These are phyloP conservation scores for Diaprepes abbreviatus DNA, from an alignment of 2,888 invertebrate species.

Conservation along the genomic window DNA sequence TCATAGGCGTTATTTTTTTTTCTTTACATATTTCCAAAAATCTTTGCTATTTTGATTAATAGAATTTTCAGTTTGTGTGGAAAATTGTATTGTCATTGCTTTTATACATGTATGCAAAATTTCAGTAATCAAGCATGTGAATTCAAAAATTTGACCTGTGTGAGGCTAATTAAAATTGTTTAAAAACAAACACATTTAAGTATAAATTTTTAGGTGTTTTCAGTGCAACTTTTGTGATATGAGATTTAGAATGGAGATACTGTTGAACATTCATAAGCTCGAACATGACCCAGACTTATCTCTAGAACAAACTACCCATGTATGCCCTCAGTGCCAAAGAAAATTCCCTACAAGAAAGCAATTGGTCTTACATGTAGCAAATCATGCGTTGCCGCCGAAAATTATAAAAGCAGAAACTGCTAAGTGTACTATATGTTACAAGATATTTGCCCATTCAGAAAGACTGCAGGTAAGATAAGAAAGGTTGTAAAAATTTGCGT, in stretches of 20 bases:
- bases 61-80: too few species aligned
- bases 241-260: slow-evolving; percentile 57
- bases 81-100: too few species aligned
- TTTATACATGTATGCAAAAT: too few species aligned
- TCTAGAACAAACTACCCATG: slow-evolving; percentile 57
- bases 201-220: slow-evolving; percentile 53
- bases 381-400: slow-evolving; percentile 54
- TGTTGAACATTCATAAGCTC: slow-evolving; percentile 60
- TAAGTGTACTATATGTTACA: slow-evolving; percentile 77
- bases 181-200: too few species aligned
- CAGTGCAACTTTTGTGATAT: slow-evolving; percentile 57
- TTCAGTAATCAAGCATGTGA: too few species aligned
- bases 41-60: too few species aligned
- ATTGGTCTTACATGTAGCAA: slow-evolving; percentile 59
- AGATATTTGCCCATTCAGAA: slow-evolving; percentile 75
- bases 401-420: slow-evolving; percentile 60
- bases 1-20: too few species aligned
- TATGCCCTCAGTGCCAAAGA: slow-evolving; percentile 61
- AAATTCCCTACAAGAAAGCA: slow-evolving; percentile 60
- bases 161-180: too few species aligned
- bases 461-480: slow-evolving; percentile 70
- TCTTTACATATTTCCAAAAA: too few species aligned
- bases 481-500: too few species aligned
- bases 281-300: slow-evolving; percentile 59
- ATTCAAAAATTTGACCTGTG: slow-evolving; percentile 2